Evolutionary conservation across 1,140 invertebrate species (phyloP), one percentile per base, ranked within the genome.

Genomic region (Bombus cullumanus): DNA sequence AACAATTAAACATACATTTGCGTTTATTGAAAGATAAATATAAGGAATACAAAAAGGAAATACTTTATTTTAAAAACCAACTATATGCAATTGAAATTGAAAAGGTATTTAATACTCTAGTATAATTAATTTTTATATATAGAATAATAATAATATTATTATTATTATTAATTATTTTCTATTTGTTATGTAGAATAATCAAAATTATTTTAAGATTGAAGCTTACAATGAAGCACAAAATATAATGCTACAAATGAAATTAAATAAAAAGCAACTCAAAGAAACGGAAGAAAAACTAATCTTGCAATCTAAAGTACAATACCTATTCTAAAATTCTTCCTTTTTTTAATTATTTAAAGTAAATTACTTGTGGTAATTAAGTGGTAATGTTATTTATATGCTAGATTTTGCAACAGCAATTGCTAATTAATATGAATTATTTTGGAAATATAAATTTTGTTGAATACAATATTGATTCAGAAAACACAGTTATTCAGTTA

Each of bases 381-480:
- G 18, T 69, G 1, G 1, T 77, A 62, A 37, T 57, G 18, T 47
- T 62, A n/a, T 34, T 83, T 78, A 10, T 77, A 62, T 59, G 34
- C n/a, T 53, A 90, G 89, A 84, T 87, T 53, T 71, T 71, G 6
- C 85, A 86, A n/a, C 85, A 84, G 6, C 83, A 89, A 25, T 43
- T 90, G 13, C 18, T 69, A 59, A n/a, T 85, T 62, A 83, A 83
- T 25, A 81, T 85, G 15, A 43, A 72, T 25, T 66, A 87, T 41
- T 89, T 77, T 57, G 87, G 78, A 25, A 90, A 89, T 80, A 68
- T 90, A 8, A 78, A 68, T 53, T 86, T 90, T 31, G n/a, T 62
- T 34, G 84, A 90, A 79, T 87, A 89, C 6, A 74, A 64, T 59
- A 57, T 31, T 15, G 28, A n/a, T 43, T 37, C 53, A 39, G 69